Conservation (phyloP, 2,797 vertebrate genomes). For the Spinus pinus region DNA sequence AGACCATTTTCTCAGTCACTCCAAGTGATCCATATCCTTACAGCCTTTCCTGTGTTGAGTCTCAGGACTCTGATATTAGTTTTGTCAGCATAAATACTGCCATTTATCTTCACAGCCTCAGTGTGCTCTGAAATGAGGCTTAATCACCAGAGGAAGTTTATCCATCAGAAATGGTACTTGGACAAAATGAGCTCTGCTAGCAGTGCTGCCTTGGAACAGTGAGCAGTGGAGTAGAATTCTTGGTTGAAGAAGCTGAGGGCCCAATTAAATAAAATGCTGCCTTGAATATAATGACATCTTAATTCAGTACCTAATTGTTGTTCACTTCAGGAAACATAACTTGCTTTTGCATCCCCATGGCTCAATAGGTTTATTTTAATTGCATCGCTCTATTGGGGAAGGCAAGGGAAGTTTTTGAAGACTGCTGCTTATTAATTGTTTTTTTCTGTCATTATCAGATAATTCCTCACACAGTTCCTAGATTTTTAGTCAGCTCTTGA, state of each 20-base stretch:
- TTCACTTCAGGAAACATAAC: not conserved
- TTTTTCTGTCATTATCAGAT: not conserved
- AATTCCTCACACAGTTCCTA: not conserved
- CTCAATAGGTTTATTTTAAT: not conserved
- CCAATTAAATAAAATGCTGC: not conserved
- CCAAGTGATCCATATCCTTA: not conserved
- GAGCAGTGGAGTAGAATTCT: not conserved
- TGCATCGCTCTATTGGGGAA: fast-evolving
- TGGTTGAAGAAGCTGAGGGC: not conserved
- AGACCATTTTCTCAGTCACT: not conserved
- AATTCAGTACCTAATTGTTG: not conserved
- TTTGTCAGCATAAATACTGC: not conserved
- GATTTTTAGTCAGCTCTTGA: not conserved
- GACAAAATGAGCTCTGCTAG: not conserved
- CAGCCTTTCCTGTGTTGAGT: not conserved
- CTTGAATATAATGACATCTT: not conserved
- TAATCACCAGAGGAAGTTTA: not conserved
- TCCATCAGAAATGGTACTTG: not conserved
- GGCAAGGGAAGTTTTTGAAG: not conserved
- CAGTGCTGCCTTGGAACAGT: not conserved
- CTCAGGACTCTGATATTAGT: not conserved
- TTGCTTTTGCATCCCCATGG: not conserved
- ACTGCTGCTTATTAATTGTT: not conserved
- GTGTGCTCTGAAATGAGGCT: not conserved
- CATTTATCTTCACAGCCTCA: not conserved